Evolutionary conservation across 2,888 invertebrate species (phyloP), one percentile per base, ranked within the genome.

Genomic region (Heteromyza rotundicornis): DNA sequence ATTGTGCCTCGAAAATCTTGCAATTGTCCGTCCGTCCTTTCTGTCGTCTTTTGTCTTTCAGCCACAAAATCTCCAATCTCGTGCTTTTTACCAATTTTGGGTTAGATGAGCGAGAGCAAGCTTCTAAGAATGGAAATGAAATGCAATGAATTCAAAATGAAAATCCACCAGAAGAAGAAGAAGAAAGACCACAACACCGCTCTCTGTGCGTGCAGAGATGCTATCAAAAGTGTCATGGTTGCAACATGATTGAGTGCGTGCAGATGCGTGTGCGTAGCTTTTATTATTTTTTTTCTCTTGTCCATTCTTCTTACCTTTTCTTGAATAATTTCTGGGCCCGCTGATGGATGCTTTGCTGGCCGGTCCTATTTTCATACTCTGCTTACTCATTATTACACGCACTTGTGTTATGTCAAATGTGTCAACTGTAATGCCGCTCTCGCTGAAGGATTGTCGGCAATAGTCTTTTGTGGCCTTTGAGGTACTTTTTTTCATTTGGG

Each of bases 351-450:
- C 32, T 32, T 8, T 32, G n/a, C n/a, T n/a, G n/a, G n/a, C n/a
- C n/a, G n/a, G n/a, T n/a, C n/a, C n/a, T n/a, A n/a, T n/a, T n/a
- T n/a, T n/a, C n/a, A n/a, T n/a, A n/a, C n/a, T n/a, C n/a, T n/a
- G n/a, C n/a, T n/a, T n/a, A n/a, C 20, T 47, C 47, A 47, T 55
- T 14, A 20, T 22, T 55, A 23, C 44, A 40, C 44, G 40, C 55
- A 40, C 55, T 55, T 55, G 55, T 55, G 40, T 44, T 55, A n/a
- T 55, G 55, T 55, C 55, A 55, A 55, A 55, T 23, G 44, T 55
- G 55, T 55, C 55, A 55, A 55, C n/a, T 55, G 47, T 47, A 47
- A 47, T 47, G 47, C 3, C n/a, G n/a, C n/a, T n/a, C n/a, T n/a
- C 17, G 17, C 47, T 47, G 47, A 47, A 47, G 47, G 47, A 47